Evolutionary conservation across 2,888 invertebrate genomes (phyloP).

Genomic region (Tachina grossa): DNA sequence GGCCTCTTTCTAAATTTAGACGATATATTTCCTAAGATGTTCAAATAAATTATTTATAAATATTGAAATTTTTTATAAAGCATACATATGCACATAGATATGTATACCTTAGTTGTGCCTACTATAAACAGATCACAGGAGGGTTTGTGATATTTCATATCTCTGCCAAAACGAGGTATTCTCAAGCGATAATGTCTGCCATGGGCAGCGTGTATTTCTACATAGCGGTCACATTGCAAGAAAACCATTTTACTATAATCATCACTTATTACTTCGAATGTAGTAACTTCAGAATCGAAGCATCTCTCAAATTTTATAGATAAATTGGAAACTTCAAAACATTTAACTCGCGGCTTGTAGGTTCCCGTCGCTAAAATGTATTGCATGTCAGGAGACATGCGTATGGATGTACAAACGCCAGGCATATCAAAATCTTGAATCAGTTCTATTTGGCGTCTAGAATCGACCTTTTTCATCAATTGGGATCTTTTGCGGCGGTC

Average conservation of each 20-base stretch:
- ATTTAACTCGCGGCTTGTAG: constrained; percentile 97
- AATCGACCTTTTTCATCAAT: constrained; percentile 94
- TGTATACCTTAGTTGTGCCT: constrained; percentile 90
- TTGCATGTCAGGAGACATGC: constrained; percentile 94
- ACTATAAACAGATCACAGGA: constrained; percentile 96
- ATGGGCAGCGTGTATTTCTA: constrained; percentile 97
- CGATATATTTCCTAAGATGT: constrained; percentile 93
- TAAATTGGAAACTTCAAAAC: constrained; percentile 97
- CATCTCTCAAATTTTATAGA: constrained; percentile 99
- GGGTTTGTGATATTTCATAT: constrained; percentile 94
- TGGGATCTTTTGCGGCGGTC: constrained; percentile 91
- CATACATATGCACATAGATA: constrained; percentile 71
- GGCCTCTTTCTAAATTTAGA: constrained; percentile 96
- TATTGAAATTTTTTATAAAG: background rate
- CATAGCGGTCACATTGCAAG: constrained; percentile 92
- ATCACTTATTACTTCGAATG: constrained; percentile 95
- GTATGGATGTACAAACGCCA: constrained; percentile 92
- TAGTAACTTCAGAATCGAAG: constrained; percentile 97
- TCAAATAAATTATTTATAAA: background rate
- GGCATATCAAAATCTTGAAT: constrained; percentile 99
- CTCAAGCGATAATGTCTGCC: constrained; percentile 95
- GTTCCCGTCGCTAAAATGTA: constrained; percentile 96
- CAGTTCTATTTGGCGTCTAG: constrained; percentile 95
- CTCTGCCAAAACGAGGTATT: constrained; percentile 97
- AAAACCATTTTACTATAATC: constrained; percentile 96